phyloP scores from a whole-genome alignment of 2,797 vertebrate genomes.

The Crenichthys baileyi region DNA sequence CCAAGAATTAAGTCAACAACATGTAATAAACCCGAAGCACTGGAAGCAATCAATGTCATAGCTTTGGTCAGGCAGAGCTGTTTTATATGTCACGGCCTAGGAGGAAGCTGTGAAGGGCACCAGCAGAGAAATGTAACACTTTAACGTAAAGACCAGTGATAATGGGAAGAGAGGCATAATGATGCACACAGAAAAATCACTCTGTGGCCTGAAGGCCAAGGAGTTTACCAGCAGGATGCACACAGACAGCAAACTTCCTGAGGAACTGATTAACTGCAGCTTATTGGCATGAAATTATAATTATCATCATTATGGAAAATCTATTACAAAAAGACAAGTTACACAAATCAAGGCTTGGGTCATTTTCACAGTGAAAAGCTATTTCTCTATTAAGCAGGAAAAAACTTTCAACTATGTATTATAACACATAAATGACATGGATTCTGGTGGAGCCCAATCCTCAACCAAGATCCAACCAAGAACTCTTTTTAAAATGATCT shows the following conservation, averaged over 20 bases:
- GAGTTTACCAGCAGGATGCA: not conserved
- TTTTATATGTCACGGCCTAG: slow-evolving; percentile 30
- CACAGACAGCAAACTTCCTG: not conserved
- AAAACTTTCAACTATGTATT: not conserved
- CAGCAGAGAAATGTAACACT: slow-evolving; percentile 59
- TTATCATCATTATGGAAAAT: not conserved
- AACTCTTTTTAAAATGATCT: not conserved
- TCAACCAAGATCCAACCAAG: too few species aligned
- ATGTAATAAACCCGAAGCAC: not conserved
- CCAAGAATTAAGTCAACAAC: not conserved
- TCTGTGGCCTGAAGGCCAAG: too few species aligned
- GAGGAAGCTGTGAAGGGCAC: slow-evolving; percentile 4
- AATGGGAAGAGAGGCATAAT: slow-evolving; percentile 24
- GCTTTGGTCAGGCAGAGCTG: slow-evolving; percentile 15
- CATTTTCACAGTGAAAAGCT: slow-evolving; percentile 29
- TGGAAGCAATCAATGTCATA: not conserved
- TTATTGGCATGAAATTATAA: not conserved
- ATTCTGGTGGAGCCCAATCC: not conserved
- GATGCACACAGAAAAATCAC: slow-evolving; percentile 7
- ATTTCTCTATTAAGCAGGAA: slow-evolving; percentile 2
- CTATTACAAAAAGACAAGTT: slow-evolving; percentile 10
- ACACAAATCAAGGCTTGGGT: slow-evolving; percentile 28
- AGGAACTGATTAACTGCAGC: not conserved
- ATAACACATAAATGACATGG: not conserved
- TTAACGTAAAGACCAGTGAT: slow-evolving; percentile 49